Conservation (phyloP, 2,888 invertebrate genomes). For the Acanthosoma haemorrhoidale region DNA sequence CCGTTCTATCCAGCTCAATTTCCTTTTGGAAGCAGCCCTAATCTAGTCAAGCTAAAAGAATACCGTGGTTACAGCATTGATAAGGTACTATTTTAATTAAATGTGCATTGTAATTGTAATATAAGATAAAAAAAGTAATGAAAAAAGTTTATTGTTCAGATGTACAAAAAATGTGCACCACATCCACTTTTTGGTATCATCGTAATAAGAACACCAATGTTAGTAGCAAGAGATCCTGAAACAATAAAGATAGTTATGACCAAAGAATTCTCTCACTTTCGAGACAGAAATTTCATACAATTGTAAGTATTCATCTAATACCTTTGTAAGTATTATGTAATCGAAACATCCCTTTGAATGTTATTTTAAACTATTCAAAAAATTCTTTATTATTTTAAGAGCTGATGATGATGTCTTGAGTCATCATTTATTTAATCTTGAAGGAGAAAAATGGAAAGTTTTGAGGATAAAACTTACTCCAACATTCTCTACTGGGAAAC, state of each 20-base stretch:
- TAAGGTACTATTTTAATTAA: neutral
- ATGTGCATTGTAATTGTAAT: neutral
- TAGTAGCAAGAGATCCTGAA: slow-evolving; percentile 32
- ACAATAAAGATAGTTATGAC: slow-evolving; percentile 28
- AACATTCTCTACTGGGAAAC: slow-evolving; percentile 35
- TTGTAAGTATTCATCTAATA: neutral
- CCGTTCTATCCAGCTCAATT: neutral
- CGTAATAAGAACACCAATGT: slow-evolving; percentile 16
- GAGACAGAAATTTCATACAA: slow-evolving; percentile 1
- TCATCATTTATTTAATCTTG: slow-evolving; percentile 34
- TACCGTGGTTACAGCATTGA: neutral
- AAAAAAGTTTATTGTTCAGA: neutral
- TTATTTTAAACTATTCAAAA: too few relatives aligned
- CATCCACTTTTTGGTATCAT: slow-evolving; percentile 27
- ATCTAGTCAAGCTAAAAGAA: neutral
- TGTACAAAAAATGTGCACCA: slow-evolving; percentile 15
- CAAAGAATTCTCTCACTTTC: slow-evolving; percentile 33
- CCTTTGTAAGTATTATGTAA: neutral
- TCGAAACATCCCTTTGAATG: too few relatives aligned
- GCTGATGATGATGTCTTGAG: too few relatives aligned
- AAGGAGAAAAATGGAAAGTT: slow-evolving; percentile 32
- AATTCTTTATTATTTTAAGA: too few relatives aligned
- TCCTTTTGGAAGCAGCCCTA: neutral
- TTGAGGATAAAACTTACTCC: slow-evolving; percentile 35
- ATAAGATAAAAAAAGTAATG: neutral